Evolutionary conservation across 2,113 vertebrate genomes (phyloP).

Genomic region (Lethenteron camtschaticum): DNA sequence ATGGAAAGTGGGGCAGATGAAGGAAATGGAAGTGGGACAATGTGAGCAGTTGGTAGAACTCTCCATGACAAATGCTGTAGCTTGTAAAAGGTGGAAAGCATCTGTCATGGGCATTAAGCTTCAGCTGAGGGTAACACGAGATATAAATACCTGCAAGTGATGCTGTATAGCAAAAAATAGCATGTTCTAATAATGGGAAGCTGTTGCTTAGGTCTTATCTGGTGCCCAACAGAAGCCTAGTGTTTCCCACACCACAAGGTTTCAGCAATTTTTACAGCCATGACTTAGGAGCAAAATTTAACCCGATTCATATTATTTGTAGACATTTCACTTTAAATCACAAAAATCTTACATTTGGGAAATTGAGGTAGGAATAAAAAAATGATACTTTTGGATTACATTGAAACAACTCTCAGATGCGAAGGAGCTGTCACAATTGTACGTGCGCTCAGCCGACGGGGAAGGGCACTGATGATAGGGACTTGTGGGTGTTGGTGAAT

Average conservation of each 20-base stretch:
- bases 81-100: too few species aligned
- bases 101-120: not conserved
- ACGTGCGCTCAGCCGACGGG: not conserved
- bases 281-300: not conserved
- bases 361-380: not conserved
- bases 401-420: not conserved
- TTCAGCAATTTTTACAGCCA: not conserved
- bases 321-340: not conserved
- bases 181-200: not conserved
- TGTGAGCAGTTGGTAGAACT: too few species aligned
- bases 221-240: not conserved
- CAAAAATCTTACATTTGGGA: not conserved
- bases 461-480: not conserved
- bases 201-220: not conserved
- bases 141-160: not conserved
- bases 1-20: not conserved
- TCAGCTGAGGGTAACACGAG: not conserved
- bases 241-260: not conserved
- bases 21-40: not conserved
- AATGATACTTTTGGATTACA: not conserved
- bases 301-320: not conserved
- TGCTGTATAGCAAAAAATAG: not conserved
- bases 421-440: not conserved
- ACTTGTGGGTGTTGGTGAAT: not conserved
- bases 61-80: too few species aligned